Conservation (phyloP, 2,113 vertebrate species). For the Rhinolophus ferrumequinum region DNA sequence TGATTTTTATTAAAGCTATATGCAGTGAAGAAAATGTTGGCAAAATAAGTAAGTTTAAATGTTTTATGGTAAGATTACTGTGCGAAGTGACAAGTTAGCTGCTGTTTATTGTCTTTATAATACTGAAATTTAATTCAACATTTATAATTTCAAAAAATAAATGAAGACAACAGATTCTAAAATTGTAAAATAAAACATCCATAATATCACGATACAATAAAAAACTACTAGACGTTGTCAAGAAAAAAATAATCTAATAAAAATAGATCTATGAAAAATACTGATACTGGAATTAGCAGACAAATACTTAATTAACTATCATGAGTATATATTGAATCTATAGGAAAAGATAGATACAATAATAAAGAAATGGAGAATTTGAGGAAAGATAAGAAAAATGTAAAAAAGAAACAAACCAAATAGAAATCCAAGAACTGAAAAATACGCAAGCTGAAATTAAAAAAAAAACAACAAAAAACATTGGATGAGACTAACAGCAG, state of each 20-base stretch:
- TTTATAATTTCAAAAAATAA: background rate
- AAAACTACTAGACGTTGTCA: background rate
- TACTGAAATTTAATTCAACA: constrained; percentile 28
- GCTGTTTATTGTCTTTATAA: background rate
- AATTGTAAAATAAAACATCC: background rate
- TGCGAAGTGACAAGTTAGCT: background rate
- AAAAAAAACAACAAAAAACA: background rate
- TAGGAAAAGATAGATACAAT: background rate
- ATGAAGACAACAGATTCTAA: background rate
- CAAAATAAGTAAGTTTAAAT: background rate
- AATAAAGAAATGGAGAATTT: background rate
- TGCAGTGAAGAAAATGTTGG: constrained; percentile 19
- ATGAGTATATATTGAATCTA: background rate
- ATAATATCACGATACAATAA: background rate
- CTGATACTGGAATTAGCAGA: background rate
- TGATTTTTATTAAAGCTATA: background rate
- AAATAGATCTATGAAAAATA: background rate
- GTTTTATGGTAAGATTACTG: background rate
- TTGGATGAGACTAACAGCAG: background rate
- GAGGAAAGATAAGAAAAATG: background rate
- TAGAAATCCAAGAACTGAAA: background rate
- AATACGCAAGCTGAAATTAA: background rate
- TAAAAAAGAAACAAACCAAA: background rate
- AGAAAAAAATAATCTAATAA: background rate
- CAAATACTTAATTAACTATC: background rate